These are phyloP conservation scores for Drosophila oshimai DNA, from an alignment of 1,140 invertebrate species.

Conservation along the genomic window DNA sequence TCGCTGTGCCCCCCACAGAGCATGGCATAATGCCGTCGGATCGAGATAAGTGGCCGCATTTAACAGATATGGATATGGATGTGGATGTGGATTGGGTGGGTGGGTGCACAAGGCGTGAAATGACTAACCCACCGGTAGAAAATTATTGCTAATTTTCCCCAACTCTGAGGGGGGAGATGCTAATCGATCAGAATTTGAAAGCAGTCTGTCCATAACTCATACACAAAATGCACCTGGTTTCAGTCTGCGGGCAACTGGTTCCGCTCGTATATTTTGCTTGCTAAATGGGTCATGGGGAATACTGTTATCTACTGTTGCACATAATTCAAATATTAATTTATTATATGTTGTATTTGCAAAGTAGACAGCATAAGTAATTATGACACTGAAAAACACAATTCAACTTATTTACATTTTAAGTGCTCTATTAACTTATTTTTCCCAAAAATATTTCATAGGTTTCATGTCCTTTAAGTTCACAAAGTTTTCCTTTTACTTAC, in stretches of 20 bases:
- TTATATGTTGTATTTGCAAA: no score
- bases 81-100: background rate
- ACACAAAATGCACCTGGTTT: background rate
- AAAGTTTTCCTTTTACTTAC: background rate
- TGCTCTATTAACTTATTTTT: no score
- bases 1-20: slow-evolving; percentile 3
- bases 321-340: background rate
- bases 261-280: background rate
- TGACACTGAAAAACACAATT: no score
- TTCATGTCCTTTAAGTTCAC: background rate
- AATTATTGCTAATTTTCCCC: slow-evolving; percentile 30
- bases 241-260: background rate
- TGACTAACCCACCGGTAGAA: slow-evolving; percentile 3
- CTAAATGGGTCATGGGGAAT: background rate
- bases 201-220: background rate
- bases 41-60: slow-evolving; percentile 38
- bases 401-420: no score
- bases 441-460: no score
- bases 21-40: slow-evolving; percentile 11
- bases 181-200: slow-evolving; percentile 34
- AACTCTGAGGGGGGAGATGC: background rate
- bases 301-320: background rate
- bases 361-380: no score
- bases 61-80: slow-evolving; percentile 14
- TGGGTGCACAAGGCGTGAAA: slow-evolving; percentile 24